phyloP scores from a whole-genome alignment of 2,113 vertebrate genomes.

The Lycocorax pyrrhopterus region DNA sequence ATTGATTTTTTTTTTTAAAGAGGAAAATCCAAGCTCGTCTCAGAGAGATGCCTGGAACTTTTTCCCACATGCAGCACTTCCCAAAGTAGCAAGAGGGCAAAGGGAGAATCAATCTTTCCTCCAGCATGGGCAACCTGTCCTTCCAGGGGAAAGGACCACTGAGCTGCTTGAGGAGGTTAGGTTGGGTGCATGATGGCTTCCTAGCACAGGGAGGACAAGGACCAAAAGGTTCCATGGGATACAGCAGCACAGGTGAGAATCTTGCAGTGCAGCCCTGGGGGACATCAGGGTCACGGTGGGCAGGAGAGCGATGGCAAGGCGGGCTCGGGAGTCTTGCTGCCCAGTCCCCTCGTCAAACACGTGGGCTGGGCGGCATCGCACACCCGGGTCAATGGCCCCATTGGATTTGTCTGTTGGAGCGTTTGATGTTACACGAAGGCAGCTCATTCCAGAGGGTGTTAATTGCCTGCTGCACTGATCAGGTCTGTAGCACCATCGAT shows the following conservation, averaged over 20 bases:
- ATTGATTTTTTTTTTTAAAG: slow-evolving; percentile 66
- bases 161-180: neutral
- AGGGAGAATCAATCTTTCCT: neutral
- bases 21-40: slow-evolving; percentile 44
- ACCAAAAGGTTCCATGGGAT: accelerated
- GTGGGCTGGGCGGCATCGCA: accelerated
- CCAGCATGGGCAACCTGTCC: neutral
- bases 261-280: neutral
- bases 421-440: slow-evolving; percentile 69
- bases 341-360: accelerated
- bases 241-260: neutral
- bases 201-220: neutral
- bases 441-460: slow-evolving; percentile 69
- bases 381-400: slow-evolving; percentile 38
- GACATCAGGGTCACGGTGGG: accelerated
- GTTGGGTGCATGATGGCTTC: neutral
- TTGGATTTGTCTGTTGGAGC: slow-evolving; percentile 71
- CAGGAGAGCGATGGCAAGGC: neutral
- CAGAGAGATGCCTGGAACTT: neutral
- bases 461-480: slow-evolving; percentile 74
- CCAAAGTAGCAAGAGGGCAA: neutral
- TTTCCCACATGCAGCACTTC: neutral
- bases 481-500: slow-evolving; percentile 81
- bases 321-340: neutral
- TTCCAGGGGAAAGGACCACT: neutral